phyloP scores from a whole-genome alignment of 2,888 invertebrate genomes.

The Xanthostigma xanthostigma region DNA sequence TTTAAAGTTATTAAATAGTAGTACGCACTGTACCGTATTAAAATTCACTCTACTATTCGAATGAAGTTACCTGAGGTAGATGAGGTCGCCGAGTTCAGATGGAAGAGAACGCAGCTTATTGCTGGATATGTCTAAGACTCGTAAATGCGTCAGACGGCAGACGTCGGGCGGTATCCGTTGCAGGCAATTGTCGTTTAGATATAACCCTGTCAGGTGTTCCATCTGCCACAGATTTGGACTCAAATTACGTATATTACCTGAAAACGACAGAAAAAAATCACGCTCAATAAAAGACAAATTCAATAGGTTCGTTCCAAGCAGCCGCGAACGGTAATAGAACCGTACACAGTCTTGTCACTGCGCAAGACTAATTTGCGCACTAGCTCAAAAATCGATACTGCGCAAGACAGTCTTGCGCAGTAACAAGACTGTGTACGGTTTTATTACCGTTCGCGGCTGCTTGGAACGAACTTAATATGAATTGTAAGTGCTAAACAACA shows the following conservation, averaged over 20 bases:
- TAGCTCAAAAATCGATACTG: too few species aligned
- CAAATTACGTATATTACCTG: conserved; percentile 89
- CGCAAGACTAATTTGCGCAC: too few species aligned
- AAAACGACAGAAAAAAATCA: conserved; percentile 39
- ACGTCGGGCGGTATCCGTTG: conserved; percentile 86
- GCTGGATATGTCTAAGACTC: conserved; percentile 80
- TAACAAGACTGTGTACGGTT: too few species aligned
- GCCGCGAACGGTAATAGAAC: too few species aligned
- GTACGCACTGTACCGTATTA: too few species aligned
- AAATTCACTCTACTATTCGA: neutral
- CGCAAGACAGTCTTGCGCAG: too few species aligned
- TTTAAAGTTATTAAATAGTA: too few species aligned
- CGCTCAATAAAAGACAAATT: too few species aligned
- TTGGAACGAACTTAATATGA: neutral
- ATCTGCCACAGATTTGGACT: conserved; percentile 85
- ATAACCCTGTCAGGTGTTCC: conserved; percentile 83
- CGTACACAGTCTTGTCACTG: too few species aligned
- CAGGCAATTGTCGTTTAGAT: conserved; percentile 91
- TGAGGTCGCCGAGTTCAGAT: conserved; percentile 91
- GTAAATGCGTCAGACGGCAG: conserved; percentile 65
- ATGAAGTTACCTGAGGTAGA: conserved; percentile 62
- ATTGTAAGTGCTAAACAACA: neutral
- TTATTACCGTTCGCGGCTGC: too few species aligned
- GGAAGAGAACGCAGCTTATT: conserved; percentile 92
- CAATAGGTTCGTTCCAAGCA: too few species aligned